A percentile compares a stretch with the other conserved stretches of the same genome.
These are phyloP conservation scores for Polymixis lichenea DNA, from an alignment of 2,888 invertebrate genomes.

Conservation along the genomic window DNA sequence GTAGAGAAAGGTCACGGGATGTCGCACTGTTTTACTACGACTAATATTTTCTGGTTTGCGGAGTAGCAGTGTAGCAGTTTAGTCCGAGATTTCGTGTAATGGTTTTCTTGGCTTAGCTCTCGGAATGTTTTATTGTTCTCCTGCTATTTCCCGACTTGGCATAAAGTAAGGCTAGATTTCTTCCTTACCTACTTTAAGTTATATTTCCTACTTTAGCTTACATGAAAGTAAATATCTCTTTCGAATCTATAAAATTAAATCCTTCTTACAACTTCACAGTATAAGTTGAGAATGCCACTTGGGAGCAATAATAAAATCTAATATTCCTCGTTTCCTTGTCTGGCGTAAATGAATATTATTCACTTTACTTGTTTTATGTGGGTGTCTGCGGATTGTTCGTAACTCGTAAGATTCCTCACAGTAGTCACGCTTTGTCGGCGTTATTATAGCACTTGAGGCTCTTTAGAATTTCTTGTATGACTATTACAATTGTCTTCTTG, in stretches of 20 bases:
- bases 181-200: conserved; percentile 15
- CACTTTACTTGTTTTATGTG: conserved; percentile 49
- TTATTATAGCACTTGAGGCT: conserved; percentile 8
- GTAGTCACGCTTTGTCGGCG: conserved; percentile 46
- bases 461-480: conserved; percentile 28
- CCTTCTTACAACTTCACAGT: conserved; percentile 17
- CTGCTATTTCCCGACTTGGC: conserved; percentile 33
- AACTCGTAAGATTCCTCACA: conserved; percentile 43
- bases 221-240: conserved; percentile 12
- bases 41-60: conserved; percentile 57
- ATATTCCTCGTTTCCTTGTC: conserved; percentile 44
- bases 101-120: conserved; percentile 49
- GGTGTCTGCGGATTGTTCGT: conserved; percentile 35
- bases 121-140: conserved; percentile 49
- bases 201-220: conserved; percentile 28
- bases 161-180: conserved; percentile 26
- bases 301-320: conserved; percentile 49
- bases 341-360: conserved; percentile 54
- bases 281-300: conserved; percentile 26
- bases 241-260: conserved; percentile 34
- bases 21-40: conserved; percentile 43
- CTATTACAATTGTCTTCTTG: conserved; percentile 25
- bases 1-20: conserved; percentile 43
- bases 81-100: conserved; percentile 43
- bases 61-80: conserved; percentile 34